These are phyloP conservation scores for Plutomurus gul DNA, from an alignment of 1,140 invertebrate species.

Conservation along the genomic window DNA sequence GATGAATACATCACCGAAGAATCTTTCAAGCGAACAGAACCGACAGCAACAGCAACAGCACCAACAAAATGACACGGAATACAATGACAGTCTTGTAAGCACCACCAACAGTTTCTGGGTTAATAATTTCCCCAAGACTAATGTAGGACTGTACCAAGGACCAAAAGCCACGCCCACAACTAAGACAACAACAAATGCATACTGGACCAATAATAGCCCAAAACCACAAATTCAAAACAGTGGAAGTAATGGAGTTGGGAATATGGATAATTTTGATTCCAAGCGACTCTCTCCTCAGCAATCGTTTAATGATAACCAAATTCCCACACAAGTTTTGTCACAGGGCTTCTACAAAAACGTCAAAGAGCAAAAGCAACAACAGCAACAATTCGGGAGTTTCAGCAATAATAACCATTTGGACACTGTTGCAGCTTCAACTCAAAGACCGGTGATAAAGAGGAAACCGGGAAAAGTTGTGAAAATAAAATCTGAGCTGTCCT, in stretches of 20 bases:
- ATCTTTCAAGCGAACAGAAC: not conserved
- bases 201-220: constrained; percentile 17
- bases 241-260: not conserved
- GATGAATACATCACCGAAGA: not conserved
- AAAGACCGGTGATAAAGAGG: not conserved
- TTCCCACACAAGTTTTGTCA: not conserved
- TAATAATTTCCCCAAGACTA: too few species aligned
- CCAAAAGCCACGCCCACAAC: not conserved
- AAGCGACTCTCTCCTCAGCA: not conserved
- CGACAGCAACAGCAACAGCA: not conserved
- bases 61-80: not conserved
- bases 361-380: not conserved
- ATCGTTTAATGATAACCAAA: not conserved
- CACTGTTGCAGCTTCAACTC: not conserved
- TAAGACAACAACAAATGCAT: not conserved
- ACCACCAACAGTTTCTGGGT: constrained; percentile 1
- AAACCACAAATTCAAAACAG: not conserved
- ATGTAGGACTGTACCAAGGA: not conserved
- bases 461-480: not conserved
- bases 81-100: constrained; percentile 1
- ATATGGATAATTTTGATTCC: not conserved
- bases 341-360: not conserved
- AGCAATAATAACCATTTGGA: not conserved
- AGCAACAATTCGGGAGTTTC: not conserved
- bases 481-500: not conserved